Percentiles rank a stretch among this genome's conserved stretches.
phyloP scores from a whole-genome alignment of 2,113 vertebrate genomes.

The human (Homo sapiens) region GRCh38 chr5:146069001-146069500 shows the following conservation, averaged over 20 bases:
- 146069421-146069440: background rate
- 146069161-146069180: background rate
- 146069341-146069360: background rate
- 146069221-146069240: background rate
- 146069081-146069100: background rate
- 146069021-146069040: background rate
- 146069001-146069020: background rate
- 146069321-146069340: background rate
- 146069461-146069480: background rate
- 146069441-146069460: background rate
- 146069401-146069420: background rate
- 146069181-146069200: background rate
- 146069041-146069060: background rate
- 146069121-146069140: background rate
- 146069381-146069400: background rate
- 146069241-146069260: slow-evolving; percentile 10
- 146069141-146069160: background rate
- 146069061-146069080: background rate
- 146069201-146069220: background rate
- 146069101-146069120: slow-evolving; percentile 5
- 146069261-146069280: slow-evolving; percentile 17
- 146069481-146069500: background rate
- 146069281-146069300: background rate
- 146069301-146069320: background rate
- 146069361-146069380: background rate